Evolutionary conservation across 1,140 invertebrate genomes (phyloP).

Genomic region (Holcopasites calliopsidis): DNA sequence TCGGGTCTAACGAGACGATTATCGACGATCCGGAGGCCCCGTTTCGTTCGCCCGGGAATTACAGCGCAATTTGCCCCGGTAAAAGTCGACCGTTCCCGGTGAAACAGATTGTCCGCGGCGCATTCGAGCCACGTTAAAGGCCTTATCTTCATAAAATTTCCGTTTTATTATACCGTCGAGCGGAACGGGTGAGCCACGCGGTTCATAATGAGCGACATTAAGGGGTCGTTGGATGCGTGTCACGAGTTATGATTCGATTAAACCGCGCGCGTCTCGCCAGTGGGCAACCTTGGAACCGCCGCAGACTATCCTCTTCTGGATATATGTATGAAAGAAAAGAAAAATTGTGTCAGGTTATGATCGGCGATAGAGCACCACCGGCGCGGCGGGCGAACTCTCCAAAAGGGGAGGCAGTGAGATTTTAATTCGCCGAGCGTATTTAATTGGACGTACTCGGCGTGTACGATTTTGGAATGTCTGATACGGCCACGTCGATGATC

Average conservation of each 20-base stretch:
- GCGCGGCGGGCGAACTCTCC: background rate
- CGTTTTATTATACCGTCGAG: slow-evolving; percentile 11
- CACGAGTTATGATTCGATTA: slow-evolving; percentile 24
- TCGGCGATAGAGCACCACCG: background rate
- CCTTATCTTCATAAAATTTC: slow-evolving; percentile 8
- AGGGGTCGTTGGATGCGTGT: slow-evolving; percentile 19
- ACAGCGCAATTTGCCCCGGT: slow-evolving; percentile 11
- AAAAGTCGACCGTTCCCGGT: background rate
- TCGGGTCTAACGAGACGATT: slow-evolving; percentile 30
- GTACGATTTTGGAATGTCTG: slow-evolving; percentile 39
- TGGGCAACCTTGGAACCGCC: background rate
- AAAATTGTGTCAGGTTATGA: background rate
- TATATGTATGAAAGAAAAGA: background rate
- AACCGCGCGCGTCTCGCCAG: background rate
- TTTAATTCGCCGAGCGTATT: slow-evolving; percentile 41
- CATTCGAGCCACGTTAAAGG: background rate
- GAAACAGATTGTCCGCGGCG: background rate
- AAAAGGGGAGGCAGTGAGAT: slow-evolving; percentile 11
- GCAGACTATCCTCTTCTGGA: background rate
- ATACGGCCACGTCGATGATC: slow-evolving; percentile 2
- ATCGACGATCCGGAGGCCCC: slow-evolving; percentile 2
- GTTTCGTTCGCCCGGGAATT: background rate
- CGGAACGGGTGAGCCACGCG: background rate
- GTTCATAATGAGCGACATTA: background rate
- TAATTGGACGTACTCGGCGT: slow-evolving; percentile 26